Evolutionary conservation across 2,888 invertebrate genomes (phyloP).

Genomic region (Zaprionus lineosus): DNA sequence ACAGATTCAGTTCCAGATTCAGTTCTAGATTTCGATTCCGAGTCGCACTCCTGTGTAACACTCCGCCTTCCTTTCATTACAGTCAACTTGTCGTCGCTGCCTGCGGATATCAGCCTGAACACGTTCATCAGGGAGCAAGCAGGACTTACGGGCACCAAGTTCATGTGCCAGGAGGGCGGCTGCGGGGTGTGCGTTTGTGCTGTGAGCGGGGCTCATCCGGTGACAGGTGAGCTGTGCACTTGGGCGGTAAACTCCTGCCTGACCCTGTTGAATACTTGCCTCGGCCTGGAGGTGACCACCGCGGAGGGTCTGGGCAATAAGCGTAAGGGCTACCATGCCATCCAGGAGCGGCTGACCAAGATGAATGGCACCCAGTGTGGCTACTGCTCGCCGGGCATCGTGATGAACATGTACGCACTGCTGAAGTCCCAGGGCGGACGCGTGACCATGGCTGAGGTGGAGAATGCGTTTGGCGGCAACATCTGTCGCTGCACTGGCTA

Average conservation of each 20-base stretch:
- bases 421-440: slow-evolving; percentile 83
- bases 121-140: slow-evolving; percentile 85
- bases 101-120: slow-evolving; percentile 84
- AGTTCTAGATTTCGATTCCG: too few relatives aligned
- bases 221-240: slow-evolving; percentile 83
- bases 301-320: slow-evolving; percentile 89
- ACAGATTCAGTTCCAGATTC: too few relatives aligned
- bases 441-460: slow-evolving; percentile 86
- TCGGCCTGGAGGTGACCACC: slow-evolving; percentile 88
- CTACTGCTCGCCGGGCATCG: slow-evolving; percentile 90
- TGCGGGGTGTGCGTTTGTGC: slow-evolving; percentile 86
- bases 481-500: slow-evolving; percentile 92
- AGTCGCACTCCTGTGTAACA: too few relatives aligned
- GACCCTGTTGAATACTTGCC: slow-evolving; percentile 86
- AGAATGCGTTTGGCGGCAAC: slow-evolving; percentile 90
- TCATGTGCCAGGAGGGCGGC: slow-evolving; percentile 88
- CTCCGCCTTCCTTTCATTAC: too few relatives aligned
- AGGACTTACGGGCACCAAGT: slow-evolving; percentile 86
- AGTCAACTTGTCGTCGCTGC: slow-evolving; percentile 79
- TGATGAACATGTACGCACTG: slow-evolving; percentile 88
- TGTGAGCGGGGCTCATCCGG: slow-evolving; percentile 76
- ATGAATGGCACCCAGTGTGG: slow-evolving; percentile 90
- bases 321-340: slow-evolving; percentile 87
- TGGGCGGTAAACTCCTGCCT: slow-evolving; percentile 88
- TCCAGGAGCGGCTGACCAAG: slow-evolving; percentile 86